Evolutionary conservation across 2,888 invertebrate species (phyloP).

Genomic region (Cephus pulcher): DNA sequence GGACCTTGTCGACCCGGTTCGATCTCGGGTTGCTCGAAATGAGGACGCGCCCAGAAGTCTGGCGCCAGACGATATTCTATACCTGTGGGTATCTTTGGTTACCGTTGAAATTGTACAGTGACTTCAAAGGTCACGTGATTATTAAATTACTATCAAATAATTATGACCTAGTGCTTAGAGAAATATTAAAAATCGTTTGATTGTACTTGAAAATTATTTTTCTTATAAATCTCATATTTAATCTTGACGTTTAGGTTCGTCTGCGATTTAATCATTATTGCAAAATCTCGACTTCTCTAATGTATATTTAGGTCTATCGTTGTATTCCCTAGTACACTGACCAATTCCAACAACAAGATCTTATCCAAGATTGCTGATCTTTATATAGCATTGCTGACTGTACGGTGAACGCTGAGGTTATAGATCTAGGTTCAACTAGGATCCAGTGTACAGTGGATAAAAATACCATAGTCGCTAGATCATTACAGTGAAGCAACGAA

Average conservation of each 20-base stretch:
- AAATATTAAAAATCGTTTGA: not conserved
- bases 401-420: not conserved
- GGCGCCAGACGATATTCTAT: conserved; percentile 29
- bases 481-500: not conserved
- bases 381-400: not conserved
- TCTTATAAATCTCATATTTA: too few relatives aligned
- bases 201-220: too few relatives aligned
- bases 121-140: not conserved
- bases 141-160: not conserved
- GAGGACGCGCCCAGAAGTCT: conserved; percentile 30
- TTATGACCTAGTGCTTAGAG: not conserved
- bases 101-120: not conserved
- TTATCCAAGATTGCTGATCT: not conserved
- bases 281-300: not conserved
- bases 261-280: not conserved
- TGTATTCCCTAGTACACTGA: not conserved
- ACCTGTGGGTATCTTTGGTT: not conserved
- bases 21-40: conserved; percentile 23
- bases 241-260: not conserved
- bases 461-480: not conserved
- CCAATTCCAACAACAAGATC: not conserved
- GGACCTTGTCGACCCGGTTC: conserved; percentile 29
- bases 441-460: not conserved
- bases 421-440: not conserved
- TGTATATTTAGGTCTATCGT: not conserved